Evolutionary conservation across 2,888 invertebrate genomes (phyloP).

Genomic region (Drosophila rellima): DNA sequence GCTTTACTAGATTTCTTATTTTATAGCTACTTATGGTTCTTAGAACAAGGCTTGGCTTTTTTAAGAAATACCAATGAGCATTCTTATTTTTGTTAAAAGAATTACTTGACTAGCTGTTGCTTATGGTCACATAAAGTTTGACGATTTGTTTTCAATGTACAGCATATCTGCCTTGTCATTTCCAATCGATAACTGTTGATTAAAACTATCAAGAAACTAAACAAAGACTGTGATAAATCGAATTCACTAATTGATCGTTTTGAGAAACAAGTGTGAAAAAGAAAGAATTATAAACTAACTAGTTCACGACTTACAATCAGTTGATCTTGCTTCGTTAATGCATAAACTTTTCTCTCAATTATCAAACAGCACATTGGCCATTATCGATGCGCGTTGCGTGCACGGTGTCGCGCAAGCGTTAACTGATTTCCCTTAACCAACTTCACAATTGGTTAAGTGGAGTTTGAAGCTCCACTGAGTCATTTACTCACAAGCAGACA

Average conservation of each 20-base stretch:
- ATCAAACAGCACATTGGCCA: neutral
- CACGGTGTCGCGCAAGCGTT: conserved; percentile 39
- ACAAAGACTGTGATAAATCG: neutral
- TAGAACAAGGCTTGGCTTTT: too few relatives aligned
- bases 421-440: conserved; percentile 48
- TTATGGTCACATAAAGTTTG: conserved; percentile 5
- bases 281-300: neutral
- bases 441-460: conserved; percentile 17
- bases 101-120: neutral
- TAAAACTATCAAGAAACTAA: neutral
- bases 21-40: too few relatives aligned
- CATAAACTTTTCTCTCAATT: neutral
- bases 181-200: conserved; percentile 4
- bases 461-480: conserved; percentile 42
- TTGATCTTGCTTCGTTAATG: neutral
- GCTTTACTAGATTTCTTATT: too few relatives aligned
- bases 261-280: neutral
- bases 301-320: neutral
- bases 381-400: conserved; percentile 20
- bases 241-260: neutral
- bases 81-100: neutral
- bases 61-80: too few relatives aligned
- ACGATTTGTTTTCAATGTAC: neutral
- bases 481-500: conserved; percentile 24
- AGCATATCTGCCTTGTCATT: conserved; percentile 2